Evolutionary conservation across 2,888 invertebrate species (phyloP), one percentile per base, ranked within the genome.

Genomic region (Drosophila neoperkinsi): DNA sequence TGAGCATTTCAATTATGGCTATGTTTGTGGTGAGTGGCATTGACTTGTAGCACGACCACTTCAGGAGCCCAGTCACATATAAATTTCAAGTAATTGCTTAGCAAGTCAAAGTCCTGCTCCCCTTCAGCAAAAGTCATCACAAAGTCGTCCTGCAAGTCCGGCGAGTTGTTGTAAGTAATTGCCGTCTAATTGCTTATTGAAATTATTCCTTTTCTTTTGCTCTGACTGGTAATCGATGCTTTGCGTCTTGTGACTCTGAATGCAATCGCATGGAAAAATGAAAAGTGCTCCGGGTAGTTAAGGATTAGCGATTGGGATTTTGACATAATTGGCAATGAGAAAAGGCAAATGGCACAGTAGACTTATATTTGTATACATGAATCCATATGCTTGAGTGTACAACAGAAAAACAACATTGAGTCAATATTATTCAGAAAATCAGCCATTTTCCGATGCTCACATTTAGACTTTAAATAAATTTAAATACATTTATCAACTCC

Each of bases 151-250:
- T 56, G 62, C 66, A 66, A 84, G 63, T 77, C 67, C 67, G 68
- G 49, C 49, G 68, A 85, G 86, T 85, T 85, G 81, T 88, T 88
- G 79, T 79, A 88, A 88, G 88, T 85, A 85, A 88, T 85, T 88
- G 88, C 82, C 85, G 74, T 80, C 85, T 88, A 85, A 85, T 85
- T 85, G 85, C 82, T 85, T 83, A 88, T 85, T 88, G 85, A 86
- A 83, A 85, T 88, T 74, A 67, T 80, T 81, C 71, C 69, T 53
- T 52, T 71, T 62, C 49, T 51, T 43, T 59, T 55, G 60, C 33
- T 36, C 43, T 33, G 51, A 36, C 58, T 65, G 58, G 56, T 50
- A 64, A 75, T 78, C 79, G 75, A 79, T 60, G 49, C 71, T 56
- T 46, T 55, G 18, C 36, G 6, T 30, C 33, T 43, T 36, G 31